Base-by-base conservation (phyloP, 2,888 invertebrate genomes). In the Brenthis ino region DNA sequence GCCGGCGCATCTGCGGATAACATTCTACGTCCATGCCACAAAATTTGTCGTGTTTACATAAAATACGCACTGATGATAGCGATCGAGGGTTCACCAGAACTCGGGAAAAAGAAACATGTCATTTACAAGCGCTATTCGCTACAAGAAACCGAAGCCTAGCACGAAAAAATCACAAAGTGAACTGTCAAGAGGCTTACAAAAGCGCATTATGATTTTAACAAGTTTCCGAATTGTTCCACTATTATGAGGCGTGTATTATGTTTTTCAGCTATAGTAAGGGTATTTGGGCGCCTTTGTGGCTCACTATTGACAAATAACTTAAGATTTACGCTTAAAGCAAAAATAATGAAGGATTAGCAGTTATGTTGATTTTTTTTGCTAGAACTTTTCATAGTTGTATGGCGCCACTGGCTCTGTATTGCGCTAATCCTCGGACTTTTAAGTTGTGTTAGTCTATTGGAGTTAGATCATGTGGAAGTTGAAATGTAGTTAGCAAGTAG, bases 11-110 rank as follows among this genome's bases (percentile, higher is more conserved):
- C 93, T 93, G 93, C 92, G 86, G 84, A 81, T 84, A 83, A 83
- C 81, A 85, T 84, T 84, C 82, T 82, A 82, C 81, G 76, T 80
- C 82, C 82, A 80, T 79, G 79, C 85, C 83, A 84, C 87, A 80
- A 87, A 89, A 90, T 91, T 90, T 88, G 90, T 89, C 85, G 85
- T 93, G 93, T 93, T 93, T 93, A 93, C 87, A 89, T 89, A 88
- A 92, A 92, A 91, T 91, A 90, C 86, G 81, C 79, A 80, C 79
- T 73, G 77, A 75, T 80, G 91, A 93, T 93, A 91, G 84, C 74
- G 85, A 93, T 93, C 93, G 81, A 76, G 81, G 82, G 86, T 87
- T 88, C 86, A 79, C 85, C 84, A 84, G 89, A 88, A 86, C 81
- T 83, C 80, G 75, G 72, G 71, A 79, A 81, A 82, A 82, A 77